Percentiles rank a stretch among this genome's conserved stretches.
These are phyloP conservation scores for Coturnix japonica DNA, from an alignment of 2,113 vertebrate genomes.

Conservation along the genomic window DNA sequence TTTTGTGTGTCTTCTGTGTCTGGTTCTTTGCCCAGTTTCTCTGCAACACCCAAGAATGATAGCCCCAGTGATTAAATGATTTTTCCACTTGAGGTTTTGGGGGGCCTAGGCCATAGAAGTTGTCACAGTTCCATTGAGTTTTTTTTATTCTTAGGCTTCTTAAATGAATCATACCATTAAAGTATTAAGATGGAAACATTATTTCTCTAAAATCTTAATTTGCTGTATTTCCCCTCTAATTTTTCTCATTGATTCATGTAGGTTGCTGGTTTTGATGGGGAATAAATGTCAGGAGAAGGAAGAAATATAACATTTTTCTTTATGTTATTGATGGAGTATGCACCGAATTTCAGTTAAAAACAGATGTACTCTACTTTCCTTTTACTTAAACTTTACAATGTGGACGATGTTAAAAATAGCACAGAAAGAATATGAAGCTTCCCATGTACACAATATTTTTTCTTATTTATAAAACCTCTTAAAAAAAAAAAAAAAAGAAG, in stretches of 20 bases:
- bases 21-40: background rate
- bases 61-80: fast-evolving
- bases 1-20: background rate
- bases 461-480: background rate
- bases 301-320: background rate
- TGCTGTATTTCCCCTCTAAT: background rate
- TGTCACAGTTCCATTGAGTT: background rate
- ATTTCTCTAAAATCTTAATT: background rate
- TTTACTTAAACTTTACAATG: background rate
- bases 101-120: background rate
- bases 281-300: background rate
- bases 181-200: background rate
- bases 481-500: background rate
- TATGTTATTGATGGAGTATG: background rate
- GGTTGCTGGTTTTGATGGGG: background rate
- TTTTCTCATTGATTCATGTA: background rate
- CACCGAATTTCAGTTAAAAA: background rate
- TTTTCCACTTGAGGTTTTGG: background rate
- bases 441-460: background rate
- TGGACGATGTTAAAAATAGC: constrained; percentile 20
- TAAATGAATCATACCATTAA: background rate
- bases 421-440: background rate
- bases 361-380: background rate
- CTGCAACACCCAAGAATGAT: background rate
- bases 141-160: background rate